These are phyloP conservation scores for Ceramica pisi DNA, from an alignment of 2,888 invertebrate species.

Conservation along the genomic window DNA sequence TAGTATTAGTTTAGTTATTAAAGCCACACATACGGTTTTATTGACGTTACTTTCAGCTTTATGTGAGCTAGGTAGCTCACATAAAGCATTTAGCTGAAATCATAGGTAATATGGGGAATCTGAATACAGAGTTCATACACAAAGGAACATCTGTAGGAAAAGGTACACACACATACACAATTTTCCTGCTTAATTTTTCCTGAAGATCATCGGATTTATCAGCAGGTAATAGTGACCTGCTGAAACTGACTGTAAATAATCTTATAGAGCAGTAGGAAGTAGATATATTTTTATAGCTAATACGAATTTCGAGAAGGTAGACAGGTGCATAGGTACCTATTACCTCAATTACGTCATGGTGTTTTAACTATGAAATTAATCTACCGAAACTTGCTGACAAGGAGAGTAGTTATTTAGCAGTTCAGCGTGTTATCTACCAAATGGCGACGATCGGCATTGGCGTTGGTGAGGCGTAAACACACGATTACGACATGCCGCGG, in stretches of 20 bases:
- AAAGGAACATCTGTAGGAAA: not conserved
- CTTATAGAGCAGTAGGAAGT: not conserved
- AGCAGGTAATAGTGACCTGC: no score
- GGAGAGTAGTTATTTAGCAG: conserved; percentile 31
- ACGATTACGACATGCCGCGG: conserved; percentile 83
- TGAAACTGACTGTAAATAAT: conserved; percentile 4
- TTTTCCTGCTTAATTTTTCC: no score
- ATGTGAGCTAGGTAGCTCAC: not conserved
- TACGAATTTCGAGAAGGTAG: not conserved
- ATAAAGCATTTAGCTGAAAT: conserved; percentile 15
- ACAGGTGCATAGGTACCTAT: not conserved
- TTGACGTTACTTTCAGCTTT: conserved; percentile 19
- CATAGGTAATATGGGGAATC: not conserved
- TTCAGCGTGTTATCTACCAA: conserved; percentile 47
- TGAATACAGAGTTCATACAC: not conserved
- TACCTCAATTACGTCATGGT: not conserved
- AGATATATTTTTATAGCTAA: not conserved
- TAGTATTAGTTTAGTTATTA: conserved; percentile 17
- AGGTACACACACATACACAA: no score
- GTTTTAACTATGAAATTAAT: conserved; percentile 1
- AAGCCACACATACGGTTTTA: conserved; percentile 34
- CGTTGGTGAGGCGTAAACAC: conserved; percentile 70
- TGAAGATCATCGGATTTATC: no score
- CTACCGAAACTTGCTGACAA: not conserved
- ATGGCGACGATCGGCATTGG: conserved; percentile 63